A percentile compares a stretch with the other conserved stretches of the same genome.
These are phyloP conservation scores for Psilopogon haemacephalus DNA, from an alignment of 2,113 vertebrate species.

Conservation along the genomic window DNA sequence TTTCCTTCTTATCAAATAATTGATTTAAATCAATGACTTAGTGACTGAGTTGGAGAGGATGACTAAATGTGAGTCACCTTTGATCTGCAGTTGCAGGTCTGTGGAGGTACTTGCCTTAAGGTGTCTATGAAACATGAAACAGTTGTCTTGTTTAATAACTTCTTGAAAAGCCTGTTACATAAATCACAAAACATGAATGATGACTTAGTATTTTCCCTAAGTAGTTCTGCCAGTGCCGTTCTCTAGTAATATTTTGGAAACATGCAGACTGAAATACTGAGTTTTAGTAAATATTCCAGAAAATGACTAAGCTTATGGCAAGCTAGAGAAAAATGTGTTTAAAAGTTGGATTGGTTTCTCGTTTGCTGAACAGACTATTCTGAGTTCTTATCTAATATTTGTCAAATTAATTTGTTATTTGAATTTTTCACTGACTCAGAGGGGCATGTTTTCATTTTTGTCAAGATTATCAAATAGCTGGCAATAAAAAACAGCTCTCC, in stretches of 20 bases:
- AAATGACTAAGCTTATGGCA: slow-evolving; percentile 58
- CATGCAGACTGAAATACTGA: slow-evolving; percentile 7
- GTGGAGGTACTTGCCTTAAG: background rate
- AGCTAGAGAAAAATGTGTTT: slow-evolving; percentile 19
- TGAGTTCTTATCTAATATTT: slow-evolving; percentile 23
- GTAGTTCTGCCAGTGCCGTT: slow-evolving; percentile 2
- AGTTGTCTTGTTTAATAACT: background rate
- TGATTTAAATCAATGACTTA: background rate
- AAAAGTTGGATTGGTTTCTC: background rate
- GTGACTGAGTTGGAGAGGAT: background rate
- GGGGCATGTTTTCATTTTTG: slow-evolving; percentile 49
- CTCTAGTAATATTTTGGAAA: slow-evolving; percentile 57
- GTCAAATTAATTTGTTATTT: slow-evolving; percentile 20
- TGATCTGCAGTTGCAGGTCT: background rate
- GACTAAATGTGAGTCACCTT: background rate
- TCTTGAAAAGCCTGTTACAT: background rate
- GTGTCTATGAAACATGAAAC: background rate
- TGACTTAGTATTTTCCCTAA: background rate
- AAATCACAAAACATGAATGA: background rate
- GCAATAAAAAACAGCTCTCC: slow-evolving; percentile 55
- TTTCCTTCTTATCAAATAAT: background rate
- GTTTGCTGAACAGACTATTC: background rate
- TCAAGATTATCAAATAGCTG: slow-evolving; percentile 57
- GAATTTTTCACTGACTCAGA: slow-evolving; percentile 15
- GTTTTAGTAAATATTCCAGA: slow-evolving; percentile 28